Evolutionary conservation across 1,140 invertebrate genomes (phyloP).

Genomic region (Bombus polaris): DNA sequence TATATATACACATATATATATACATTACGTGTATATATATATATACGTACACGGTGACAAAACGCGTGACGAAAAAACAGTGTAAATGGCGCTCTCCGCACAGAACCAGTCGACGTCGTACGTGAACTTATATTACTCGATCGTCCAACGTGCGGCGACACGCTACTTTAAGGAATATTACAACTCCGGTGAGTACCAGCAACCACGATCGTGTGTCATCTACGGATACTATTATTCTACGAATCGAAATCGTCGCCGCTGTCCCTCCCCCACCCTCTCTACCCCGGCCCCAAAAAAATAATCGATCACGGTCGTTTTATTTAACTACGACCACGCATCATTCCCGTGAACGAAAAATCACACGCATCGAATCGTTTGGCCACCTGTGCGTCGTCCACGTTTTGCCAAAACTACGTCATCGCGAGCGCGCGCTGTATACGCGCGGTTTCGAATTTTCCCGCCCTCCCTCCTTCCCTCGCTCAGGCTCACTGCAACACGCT

Average conservation of each 20-base stretch:
- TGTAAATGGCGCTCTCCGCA: conserved; percentile 83
- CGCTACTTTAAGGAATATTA: conserved; percentile 83
- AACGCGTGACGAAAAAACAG: conserved; percentile 69
- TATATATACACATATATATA: background rate
- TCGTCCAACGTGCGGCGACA: conserved; percentile 82
- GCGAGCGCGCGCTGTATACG: conserved; percentile 42
- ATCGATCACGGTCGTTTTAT: background rate
- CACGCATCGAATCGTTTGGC: conserved; percentile 25
- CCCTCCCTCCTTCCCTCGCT: conserved; percentile 46
- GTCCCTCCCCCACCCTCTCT: background rate
- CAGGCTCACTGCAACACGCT: background rate
- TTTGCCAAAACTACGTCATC: conserved; percentile 58
- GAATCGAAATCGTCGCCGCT: background rate
- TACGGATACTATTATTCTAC: background rate
- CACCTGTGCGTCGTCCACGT: conserved; percentile 61
- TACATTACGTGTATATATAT: conserved; percentile 25
- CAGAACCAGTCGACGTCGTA: conserved; percentile 82
- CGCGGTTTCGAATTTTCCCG: conserved; percentile 73
- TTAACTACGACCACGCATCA: background rate
- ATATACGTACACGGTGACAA: conserved; percentile 48
- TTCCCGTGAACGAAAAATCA: background rate
- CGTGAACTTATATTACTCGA: conserved; percentile 83
- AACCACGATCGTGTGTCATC: background rate
- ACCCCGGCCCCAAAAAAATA: too few species aligned
- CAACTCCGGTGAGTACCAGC: conserved; percentile 81